Evolutionary conservation across 2,113 vertebrate genomes (phyloP), one percentile per base, ranked within the genome.

Genomic region (Rhizomys pruinosus): DNA sequence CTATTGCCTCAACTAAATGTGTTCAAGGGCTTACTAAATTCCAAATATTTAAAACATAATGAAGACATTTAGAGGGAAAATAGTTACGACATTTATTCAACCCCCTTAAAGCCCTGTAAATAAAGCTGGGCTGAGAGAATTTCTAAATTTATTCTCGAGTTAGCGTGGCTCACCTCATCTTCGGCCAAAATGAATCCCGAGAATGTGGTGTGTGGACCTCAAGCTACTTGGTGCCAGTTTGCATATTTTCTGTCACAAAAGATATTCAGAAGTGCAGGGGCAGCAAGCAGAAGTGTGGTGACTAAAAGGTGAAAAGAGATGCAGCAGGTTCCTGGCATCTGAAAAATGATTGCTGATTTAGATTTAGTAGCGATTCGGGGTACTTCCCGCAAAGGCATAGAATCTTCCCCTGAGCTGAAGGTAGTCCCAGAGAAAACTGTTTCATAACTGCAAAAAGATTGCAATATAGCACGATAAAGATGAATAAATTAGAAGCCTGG

Each of bases 141-240:
- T 29, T 68, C 39, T 27, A 6, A 13, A 19, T 16, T 59, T 22
- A 1, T 1, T 27, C 57, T 10, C 0, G 11, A 19, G 9, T 81
- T 0, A 5, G 10, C 0, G 11, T 17, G 42, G 68, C 47, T 57
- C 10, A 19, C 2, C 55, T n/a, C 17, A 29, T 16, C 34, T 39
- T 3, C 0, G n/a, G 61, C 64, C 72, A 15, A 13, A 3, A 19
- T 1, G 44, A 37, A 1, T 11, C 79, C 0, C 1, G 34, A 25
- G n/a, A 34, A 2, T 4, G 2, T 6, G 61, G 10, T 25, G 0
- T 8, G 8, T 8, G 69, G 32, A 17, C 42, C 3, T 17, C 0
- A 0, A 0, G 1, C 84, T 3, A 0, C 22, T 17, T 59, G 12
- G 4, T 3, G 0, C 2, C 0, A 32, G 64, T 10, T 34, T 42